Conservation (phyloP, 2,113 vertebrate species). For the Philantomba maxwellii region DNA sequence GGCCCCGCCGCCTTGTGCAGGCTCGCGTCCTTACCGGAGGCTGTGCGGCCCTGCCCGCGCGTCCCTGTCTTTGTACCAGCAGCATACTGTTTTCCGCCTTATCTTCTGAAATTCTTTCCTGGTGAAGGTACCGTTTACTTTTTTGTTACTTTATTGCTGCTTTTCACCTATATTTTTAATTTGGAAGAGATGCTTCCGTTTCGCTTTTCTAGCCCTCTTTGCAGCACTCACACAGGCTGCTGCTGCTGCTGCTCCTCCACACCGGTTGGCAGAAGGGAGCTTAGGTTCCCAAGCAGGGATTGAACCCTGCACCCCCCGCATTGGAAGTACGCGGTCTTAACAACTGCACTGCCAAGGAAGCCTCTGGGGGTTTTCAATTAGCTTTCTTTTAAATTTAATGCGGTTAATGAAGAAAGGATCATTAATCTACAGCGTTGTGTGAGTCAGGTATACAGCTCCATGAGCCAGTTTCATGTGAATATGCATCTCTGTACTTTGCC, state of each 20-base stretch:
- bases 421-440: not conserved
- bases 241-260: not conserved
- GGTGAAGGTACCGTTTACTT: not conserved
- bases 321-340: not conserved
- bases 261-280: not conserved
- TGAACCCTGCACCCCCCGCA: not conserved
- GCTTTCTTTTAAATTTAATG: not conserved
- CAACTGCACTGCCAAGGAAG: not conserved
- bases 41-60: accelerated
- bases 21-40: not conserved
- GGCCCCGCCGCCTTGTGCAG: accelerated
- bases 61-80: not conserved
- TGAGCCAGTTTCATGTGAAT: accelerated
- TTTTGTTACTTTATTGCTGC: not conserved
- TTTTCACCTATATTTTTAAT: not conserved
- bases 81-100: not conserved
- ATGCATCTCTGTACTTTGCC: accelerated
- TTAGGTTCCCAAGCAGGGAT: not conserved
- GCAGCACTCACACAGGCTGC: accelerated
- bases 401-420: not conserved
- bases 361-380: not conserved
- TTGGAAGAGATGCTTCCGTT: accelerated
- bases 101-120: not conserved
- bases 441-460: not conserved
- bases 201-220: not conserved